Evolutionary conservation across 2,888 invertebrate genomes (phyloP).

Genomic region (Melinaea menophilus): DNA sequence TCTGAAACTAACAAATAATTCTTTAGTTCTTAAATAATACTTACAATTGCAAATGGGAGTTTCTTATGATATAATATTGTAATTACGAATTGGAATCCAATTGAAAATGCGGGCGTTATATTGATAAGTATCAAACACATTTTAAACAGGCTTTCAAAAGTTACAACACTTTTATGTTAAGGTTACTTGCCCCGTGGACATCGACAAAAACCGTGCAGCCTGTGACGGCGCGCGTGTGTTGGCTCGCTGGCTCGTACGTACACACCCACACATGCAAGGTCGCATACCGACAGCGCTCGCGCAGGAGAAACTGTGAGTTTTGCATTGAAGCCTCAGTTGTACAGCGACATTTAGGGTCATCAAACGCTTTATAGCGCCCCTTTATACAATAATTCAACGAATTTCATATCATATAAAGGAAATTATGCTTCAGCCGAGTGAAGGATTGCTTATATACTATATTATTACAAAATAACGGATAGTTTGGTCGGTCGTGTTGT

Average conservation of each 20-base stretch:
- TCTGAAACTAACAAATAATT: constrained; percentile 9
- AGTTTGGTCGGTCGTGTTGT: constrained; percentile 10
- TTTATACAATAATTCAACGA: constrained; percentile 45
- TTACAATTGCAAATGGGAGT: neutral
- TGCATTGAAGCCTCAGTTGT: constrained; percentile 71
- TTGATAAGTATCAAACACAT: constrained; percentile 7
- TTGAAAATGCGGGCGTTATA: neutral
- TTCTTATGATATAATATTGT: constrained; percentile 3
- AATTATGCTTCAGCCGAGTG: constrained; percentile 5
- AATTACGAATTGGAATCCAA: neutral
- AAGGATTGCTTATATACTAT: neutral
- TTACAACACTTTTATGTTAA: constrained; percentile 50
- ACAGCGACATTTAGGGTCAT: constrained; percentile 70
- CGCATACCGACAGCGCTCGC: constrained; percentile 71
- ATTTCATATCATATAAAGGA: constrained; percentile 39
- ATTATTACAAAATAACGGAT: constrained; percentile 9
- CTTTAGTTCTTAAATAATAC: constrained; percentile 8
- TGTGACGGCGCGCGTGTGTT: constrained; percentile 47
- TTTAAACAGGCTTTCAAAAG: constrained; percentile 36
- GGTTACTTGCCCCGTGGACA: constrained; percentile 77
- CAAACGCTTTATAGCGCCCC: constrained; percentile 65
- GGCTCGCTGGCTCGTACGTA: constrained; percentile 29
- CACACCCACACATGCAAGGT: constrained; percentile 45
- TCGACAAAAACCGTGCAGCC: constrained; percentile 77
- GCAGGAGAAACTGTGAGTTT: constrained; percentile 68